A percentile compares a stretch with the other conserved stretches of the same genome.
These are phyloP conservation scores for Nycticebus coucang DNA, from an alignment of 2,113 vertebrate species.

Conservation along the genomic window DNA sequence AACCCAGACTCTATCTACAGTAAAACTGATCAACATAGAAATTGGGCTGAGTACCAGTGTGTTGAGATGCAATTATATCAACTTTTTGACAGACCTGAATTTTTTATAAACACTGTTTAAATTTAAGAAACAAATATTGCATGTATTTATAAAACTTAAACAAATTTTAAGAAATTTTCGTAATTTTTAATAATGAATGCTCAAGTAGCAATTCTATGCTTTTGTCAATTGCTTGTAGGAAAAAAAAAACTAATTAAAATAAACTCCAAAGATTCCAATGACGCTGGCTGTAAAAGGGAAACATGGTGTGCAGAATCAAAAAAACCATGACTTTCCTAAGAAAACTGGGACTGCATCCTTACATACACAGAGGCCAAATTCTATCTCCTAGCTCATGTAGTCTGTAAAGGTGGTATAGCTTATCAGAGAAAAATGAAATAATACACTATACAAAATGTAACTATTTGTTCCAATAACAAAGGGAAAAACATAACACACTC, in stretches of 20 bases:
- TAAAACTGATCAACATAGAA: constrained; percentile 31
- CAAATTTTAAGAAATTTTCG: constrained; percentile 26
- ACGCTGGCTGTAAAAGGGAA: not conserved
- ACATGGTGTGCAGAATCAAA: not conserved
- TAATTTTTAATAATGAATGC: not conserved
- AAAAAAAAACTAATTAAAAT: not conserved
- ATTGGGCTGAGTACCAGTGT: not conserved
- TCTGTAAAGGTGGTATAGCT: not conserved
- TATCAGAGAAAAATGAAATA: not conserved
- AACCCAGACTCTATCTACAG: not conserved
- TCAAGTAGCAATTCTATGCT: not conserved
- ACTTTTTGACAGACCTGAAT: constrained; percentile 16
- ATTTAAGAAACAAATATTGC: not conserved
- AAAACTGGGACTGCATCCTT: not conserved
- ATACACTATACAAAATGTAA: not conserved
- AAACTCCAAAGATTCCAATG: not conserved
- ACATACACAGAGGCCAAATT: not conserved
- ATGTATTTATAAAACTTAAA: constrained; percentile 25
- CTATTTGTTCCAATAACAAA: not conserved
- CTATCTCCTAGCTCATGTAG: not conserved
- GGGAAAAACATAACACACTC: not conserved
- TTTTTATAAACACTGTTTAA: constrained; percentile 21
- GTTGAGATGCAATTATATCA: constrained; percentile 16
- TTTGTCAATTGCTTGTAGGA: not conserved
- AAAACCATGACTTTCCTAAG: not conserved